Conservation (phyloP, 2,113 vertebrate genomes). For the Noturus placidus region DNA sequence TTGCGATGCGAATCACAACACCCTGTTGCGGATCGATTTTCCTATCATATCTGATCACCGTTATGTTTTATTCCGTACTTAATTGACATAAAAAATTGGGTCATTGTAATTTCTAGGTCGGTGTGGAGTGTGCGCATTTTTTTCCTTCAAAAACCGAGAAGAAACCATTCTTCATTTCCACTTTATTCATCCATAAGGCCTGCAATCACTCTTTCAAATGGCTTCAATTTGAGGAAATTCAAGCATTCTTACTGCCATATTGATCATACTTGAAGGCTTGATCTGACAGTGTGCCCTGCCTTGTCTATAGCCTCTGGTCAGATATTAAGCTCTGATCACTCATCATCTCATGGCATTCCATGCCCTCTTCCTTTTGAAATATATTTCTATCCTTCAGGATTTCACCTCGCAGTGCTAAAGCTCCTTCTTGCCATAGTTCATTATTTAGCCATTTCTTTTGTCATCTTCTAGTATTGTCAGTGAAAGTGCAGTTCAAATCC, state of each 20-base stretch:
- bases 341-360: constrained; percentile 10
- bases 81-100: neutral
- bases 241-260: neutral
- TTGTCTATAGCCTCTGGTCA: constrained; percentile 30
- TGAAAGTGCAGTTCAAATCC: neutral
- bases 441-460: constrained; percentile 21
- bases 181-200: neutral
- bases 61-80: neutral
- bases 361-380: constrained; percentile 15
- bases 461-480: neutral
- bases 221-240: neutral
- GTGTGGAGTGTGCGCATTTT: neutral
- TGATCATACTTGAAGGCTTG: constrained; percentile 18
- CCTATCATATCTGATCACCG: neutral
- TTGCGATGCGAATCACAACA: neutral
- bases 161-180: constrained; percentile 19
- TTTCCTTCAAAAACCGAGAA: neutral
- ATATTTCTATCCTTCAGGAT: neutral
- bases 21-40: neutral
- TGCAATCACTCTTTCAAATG: constrained; percentile 13
- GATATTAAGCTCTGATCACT: constrained; percentile 25
- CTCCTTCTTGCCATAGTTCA: constrained; percentile 22
- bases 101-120: neutral
- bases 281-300: constrained; percentile 20
- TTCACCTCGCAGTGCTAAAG: constrained; percentile 2